Evolutionary conservation across 2,797 vertebrate genomes (phyloP).

Genomic region (Parotocinclus haroldoi): DNA sequence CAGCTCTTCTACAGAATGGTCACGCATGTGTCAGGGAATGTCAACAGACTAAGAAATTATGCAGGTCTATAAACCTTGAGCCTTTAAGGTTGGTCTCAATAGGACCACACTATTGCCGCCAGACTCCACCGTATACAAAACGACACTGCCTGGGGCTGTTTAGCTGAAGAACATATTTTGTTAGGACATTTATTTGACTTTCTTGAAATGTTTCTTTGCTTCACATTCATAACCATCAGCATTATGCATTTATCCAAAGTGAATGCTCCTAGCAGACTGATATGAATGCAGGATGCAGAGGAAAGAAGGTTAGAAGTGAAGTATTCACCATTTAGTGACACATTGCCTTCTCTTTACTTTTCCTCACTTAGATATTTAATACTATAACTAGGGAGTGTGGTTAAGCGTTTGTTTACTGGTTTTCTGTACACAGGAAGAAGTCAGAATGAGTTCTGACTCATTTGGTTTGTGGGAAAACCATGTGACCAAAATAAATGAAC

Average conservation of each 20-base stretch:
- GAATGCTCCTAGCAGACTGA: slow-evolving; percentile 2
- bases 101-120: too few relatives aligned
- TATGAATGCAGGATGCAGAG: not conserved
- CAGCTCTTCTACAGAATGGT: too few relatives aligned
- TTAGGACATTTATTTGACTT: slow-evolving; percentile 14
- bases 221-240: not conserved
- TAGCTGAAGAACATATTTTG: not conserved
- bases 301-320: slow-evolving; percentile 33
- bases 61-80: too few relatives aligned
- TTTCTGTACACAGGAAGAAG: too few relatives aligned
- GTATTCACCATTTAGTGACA: slow-evolving; percentile 28
- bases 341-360: slow-evolving; percentile 31
- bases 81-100: too few relatives aligned
- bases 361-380: slow-evolving; percentile 20
- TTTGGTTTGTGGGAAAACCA: too few relatives aligned
- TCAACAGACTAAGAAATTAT: too few relatives aligned
- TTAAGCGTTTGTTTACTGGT: too few relatives aligned
- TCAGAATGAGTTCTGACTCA: too few relatives aligned
- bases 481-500: too few relatives aligned
- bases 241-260: slow-evolving; percentile 11
- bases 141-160: not conserved
- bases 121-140: not conserved
- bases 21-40: too few relatives aligned
- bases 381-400: too few relatives aligned
- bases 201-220: slow-evolving; percentile 6